These are phyloP conservation scores for Hydrozoanthus tunicans DNA, from an alignment of 64 coral and sea anemone species.

Conservation along the genomic window DNA sequence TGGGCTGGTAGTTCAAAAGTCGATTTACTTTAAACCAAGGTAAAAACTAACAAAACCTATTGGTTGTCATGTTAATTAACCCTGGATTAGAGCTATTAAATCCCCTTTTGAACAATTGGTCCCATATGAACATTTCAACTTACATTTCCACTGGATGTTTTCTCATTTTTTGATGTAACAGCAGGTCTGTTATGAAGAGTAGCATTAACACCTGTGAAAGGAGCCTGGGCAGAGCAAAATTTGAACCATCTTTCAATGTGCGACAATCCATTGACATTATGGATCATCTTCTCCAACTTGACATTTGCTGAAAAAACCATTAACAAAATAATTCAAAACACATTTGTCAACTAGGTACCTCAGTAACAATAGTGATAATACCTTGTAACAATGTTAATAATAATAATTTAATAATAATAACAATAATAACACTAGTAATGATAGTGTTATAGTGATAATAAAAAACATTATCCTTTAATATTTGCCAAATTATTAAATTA, in stretches of 20 bases:
- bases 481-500: too few species aligned
- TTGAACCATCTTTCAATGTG: conserved; percentile 84
- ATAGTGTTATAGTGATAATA: too few species aligned
- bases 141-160: conserved; percentile 27
- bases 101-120: too few species aligned
- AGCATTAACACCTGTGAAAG: conserved; percentile 71
- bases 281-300: conserved; percentile 65
- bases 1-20: too few species aligned
- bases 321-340: background rate
- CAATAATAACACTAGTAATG: too few species aligned
- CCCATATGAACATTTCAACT: background rate
- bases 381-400: background rate
- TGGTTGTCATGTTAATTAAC: too few species aligned
- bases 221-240: conserved; percentile 69
- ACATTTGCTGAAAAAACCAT: conserved; percentile 68
- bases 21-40: too few species aligned
- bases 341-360: background rate
- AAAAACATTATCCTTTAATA: too few species aligned
- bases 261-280: conserved; percentile 51
- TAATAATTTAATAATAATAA: background rate
- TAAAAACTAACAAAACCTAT: too few species aligned
- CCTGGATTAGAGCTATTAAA: too few species aligned
- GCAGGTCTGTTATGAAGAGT: conserved; percentile 43
- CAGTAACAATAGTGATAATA: too few species aligned
- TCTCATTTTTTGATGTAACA: conserved; percentile 7